These are phyloP conservation scores for Mobula hypostoma DNA, from an alignment of 2,113 vertebrate species.

Conservation along the genomic window DNA sequence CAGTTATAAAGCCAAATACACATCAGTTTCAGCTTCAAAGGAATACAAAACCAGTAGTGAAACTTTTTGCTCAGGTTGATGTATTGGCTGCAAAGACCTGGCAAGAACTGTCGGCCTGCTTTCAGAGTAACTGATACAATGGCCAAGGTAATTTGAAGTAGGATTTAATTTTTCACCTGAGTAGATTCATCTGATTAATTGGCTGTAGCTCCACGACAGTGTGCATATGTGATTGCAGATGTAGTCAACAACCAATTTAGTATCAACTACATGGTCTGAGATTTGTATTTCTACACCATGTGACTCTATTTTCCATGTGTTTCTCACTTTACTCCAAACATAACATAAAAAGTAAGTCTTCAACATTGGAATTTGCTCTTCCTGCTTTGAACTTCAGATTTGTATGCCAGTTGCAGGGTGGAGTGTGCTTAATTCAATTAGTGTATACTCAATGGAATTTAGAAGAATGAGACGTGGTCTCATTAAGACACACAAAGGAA, in stretches of 20 bases:
- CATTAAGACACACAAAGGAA: too few species aligned
- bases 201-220: background rate
- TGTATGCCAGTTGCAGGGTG: background rate
- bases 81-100: background rate
- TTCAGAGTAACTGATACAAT: background rate
- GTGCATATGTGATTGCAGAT: background rate
- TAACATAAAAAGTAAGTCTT: background rate
- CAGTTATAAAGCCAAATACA: background rate
- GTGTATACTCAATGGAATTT: too few species aligned
- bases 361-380: background rate
- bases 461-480: too few species aligned
- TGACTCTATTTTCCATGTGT: background rate
- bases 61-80: background rate
- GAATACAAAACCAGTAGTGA: background rate
- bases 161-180: background rate
- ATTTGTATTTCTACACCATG: background rate
- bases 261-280: background rate
- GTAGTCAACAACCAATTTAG: background rate
- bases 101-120: background rate
- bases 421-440: background rate
- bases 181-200: background rate
- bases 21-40: background rate
- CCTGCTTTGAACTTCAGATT: background rate
- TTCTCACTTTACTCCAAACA: background rate
- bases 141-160: background rate